Conservation (phyloP, 2,113 vertebrate species). For the Artemisiospiza belli region DNA sequence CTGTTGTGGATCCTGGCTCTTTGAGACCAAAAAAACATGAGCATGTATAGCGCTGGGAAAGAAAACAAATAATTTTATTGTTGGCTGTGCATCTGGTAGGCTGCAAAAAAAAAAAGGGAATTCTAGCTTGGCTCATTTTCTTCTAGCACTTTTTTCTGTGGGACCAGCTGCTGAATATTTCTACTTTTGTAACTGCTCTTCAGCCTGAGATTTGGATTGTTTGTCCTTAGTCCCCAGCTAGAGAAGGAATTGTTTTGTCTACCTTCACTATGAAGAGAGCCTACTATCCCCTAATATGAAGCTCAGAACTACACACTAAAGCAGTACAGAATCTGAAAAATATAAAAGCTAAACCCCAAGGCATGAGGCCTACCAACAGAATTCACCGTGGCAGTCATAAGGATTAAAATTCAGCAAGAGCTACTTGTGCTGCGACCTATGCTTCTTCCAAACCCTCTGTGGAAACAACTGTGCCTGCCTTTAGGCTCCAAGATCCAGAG, state of each 20-base stretch:
- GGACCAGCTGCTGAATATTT: neutral
- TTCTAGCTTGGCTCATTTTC: neutral
- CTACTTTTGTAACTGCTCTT: neutral
- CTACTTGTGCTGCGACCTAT: neutral
- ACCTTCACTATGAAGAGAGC: neutral
- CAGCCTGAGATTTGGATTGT: neutral
- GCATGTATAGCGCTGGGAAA: neutral
- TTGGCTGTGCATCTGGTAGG: no score
- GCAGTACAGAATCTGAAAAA: no score
- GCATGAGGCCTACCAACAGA: neutral
- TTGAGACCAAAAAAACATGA: fast-evolving
- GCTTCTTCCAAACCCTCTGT: neutral
- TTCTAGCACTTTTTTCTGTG: neutral
- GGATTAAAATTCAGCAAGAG: neutral
- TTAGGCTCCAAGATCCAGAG: neutral
- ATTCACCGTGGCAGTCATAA: neutral
- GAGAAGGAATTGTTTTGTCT: neutral
- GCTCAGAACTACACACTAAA: no score
- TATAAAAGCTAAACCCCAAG: no score
- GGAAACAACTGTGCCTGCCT: neutral
- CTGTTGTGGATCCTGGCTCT: neutral
- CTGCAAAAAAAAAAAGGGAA: no score
- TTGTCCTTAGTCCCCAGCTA: neutral
- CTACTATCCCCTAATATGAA: neutral
- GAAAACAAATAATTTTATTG: neutral